Evolutionary conservation across 53 echinoderm and acorn worm species (phyloP).

Genomic region (Luidia sarsii): DNA sequence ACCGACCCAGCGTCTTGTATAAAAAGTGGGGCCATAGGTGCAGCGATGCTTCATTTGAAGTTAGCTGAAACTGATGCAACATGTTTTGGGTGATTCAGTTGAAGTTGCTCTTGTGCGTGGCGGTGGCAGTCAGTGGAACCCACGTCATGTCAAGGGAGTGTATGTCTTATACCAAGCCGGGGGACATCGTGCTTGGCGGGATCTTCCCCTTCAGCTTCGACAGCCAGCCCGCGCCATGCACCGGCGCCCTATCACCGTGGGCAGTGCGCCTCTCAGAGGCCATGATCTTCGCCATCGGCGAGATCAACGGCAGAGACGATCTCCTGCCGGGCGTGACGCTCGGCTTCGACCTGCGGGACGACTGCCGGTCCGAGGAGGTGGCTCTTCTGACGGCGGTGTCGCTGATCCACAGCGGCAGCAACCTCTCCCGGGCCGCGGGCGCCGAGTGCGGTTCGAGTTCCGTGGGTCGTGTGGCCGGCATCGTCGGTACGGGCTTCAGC

Average conservation of each 20-base stretch:
- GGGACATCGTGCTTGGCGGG: conserved; percentile 34
- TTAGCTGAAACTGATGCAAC: no score
- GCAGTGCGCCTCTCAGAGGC: conserved; percentile 37
- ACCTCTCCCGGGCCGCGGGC: background rate
- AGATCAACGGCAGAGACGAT: conserved; percentile 45
- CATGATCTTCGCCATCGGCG: conserved; percentile 30
- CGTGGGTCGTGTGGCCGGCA: conserved; percentile 3
- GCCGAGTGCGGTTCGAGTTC: background rate
- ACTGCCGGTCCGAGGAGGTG: conserved; percentile 35
- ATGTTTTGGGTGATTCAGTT: no score
- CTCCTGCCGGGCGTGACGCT: conserved; percentile 66
- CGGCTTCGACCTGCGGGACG: conserved; percentile 46
- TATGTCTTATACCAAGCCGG: conserved; percentile 7
- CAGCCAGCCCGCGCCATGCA: conserved; percentile 4
- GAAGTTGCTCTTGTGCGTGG: no score
- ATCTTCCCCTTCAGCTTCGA: conserved; percentile 26
- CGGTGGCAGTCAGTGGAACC: no score
- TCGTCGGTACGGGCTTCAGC: conserved; percentile 38
- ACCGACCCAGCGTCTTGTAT: no score
- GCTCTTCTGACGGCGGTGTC: conserved; percentile 34
- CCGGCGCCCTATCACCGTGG: conserved; percentile 10
- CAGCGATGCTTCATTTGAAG: no score
- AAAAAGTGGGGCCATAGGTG: no score
- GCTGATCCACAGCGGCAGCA: conserved; percentile 22
- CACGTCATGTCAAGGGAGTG: background rate